phyloP scores from a whole-genome alignment of 2,113 vertebrate species.

The Lontra canadensis region DNA sequence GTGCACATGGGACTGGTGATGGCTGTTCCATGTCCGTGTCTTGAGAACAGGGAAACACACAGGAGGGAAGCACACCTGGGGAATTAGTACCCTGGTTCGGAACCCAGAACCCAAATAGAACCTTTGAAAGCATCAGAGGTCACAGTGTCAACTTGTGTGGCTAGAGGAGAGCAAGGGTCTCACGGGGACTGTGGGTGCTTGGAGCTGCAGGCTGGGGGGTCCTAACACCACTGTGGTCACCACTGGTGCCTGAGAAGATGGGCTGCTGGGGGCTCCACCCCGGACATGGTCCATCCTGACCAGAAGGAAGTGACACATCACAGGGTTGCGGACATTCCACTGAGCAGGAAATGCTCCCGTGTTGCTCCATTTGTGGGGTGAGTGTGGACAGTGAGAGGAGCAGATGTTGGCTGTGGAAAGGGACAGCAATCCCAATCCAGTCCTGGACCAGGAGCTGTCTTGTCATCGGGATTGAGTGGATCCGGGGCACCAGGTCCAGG shows the following conservation, averaged over 20 bases:
- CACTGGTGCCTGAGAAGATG: neutral
- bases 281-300: fast-evolving
- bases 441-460: fast-evolving
- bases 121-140: neutral
- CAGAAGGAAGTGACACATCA: neutral
- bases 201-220: no score
- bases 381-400: neutral
- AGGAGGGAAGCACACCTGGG: neutral
- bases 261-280: neutral
- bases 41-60: neutral
- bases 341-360: neutral
- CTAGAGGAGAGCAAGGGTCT: neutral
- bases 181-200: neutral
- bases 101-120: neutral
- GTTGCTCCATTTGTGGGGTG: fast-evolving
- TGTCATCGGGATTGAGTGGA: fast-evolving
- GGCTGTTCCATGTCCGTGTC: fast-evolving
- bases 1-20: fast-evolving
- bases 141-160: fast-evolving
- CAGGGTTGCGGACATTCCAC: fast-evolving
- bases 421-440: neutral
- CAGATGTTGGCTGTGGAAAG: neutral
- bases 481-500: fast-evolving
- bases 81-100: neutral
- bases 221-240: neutral